Base-by-base conservation (phyloP, 2,797 vertebrate genomes). In the Sphenopsis melanotis region DNA sequence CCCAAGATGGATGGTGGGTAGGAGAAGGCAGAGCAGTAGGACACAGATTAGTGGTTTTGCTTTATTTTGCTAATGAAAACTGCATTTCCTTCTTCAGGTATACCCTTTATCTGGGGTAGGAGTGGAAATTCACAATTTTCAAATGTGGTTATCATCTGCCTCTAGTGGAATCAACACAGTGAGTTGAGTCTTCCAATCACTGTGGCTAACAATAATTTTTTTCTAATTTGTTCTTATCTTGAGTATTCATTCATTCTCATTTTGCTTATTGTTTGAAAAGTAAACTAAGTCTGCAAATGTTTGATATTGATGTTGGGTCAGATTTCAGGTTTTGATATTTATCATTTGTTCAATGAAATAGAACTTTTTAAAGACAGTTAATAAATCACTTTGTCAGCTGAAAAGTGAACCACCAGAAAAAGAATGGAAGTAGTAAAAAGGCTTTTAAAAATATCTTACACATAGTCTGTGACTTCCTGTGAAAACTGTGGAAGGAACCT, bases 281-380 rank as follows among this genome's bases (percentile, higher is more conserved):
- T 92, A 97, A 97, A 97, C 75, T 55, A 94, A 92, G 53, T 72
- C 83, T 96, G 77, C 89, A 89, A 96, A 87, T 87, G 44, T 93
- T 92, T 93, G 91, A 92, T 97, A 94, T 83, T 94, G 91, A 95
- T 96, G 91, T 95, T 95, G 83, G 93, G 95, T 97, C 96, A 97
- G 96, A 95, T 87, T 97, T 94, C 94, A 95, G 87, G 95, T 97
- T 98, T 97, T 95, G 95, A 97, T 97, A 97, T 97, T 98, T 95
- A 97, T 97, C 94, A 97, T 98, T 97, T 94, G 83, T 97, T 97
- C 91, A 83, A 88, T 93, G 93, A 97, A 98, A 97, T 91, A 89
- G 96, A 98, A 97, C 94, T 94, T 95, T 95, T 96, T 96, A 96
- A 98, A 98, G 97, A 97, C 97, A 98, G 96, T 97, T 91, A 94